Conservation (phyloP, 2,113 vertebrate genomes). For the Baryphthengus martii region DNA sequence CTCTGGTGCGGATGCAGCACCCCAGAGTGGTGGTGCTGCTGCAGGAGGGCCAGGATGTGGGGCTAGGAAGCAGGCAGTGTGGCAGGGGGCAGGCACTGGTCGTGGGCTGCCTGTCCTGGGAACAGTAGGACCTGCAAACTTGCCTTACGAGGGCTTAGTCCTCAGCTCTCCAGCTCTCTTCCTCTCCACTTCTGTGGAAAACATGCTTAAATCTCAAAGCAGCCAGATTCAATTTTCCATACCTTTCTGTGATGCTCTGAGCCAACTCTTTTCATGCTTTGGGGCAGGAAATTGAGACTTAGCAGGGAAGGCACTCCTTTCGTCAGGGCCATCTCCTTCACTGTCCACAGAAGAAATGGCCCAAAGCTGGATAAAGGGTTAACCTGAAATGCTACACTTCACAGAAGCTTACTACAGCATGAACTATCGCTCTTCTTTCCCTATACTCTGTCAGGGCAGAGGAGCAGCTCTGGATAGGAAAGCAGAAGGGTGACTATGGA, state of each 20-base stretch:
- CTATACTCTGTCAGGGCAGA: background rate
- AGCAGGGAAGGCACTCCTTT: background rate
- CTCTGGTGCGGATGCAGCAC: rapidly evolving
- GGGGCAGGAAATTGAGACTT: background rate
- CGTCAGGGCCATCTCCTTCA: background rate
- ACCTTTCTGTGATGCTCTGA: background rate
- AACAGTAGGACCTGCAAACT: background rate
- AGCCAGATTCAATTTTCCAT: background rate
- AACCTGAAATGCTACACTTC: background rate
- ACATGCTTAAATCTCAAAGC: background rate
- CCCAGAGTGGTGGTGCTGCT: background rate
- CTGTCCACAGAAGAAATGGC: background rate
- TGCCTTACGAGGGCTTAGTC: background rate
- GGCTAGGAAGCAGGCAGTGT: background rate
- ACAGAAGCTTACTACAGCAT: background rate
- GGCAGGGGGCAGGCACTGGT: rapidly evolving
- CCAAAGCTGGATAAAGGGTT: background rate
- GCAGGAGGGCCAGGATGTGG: background rate
- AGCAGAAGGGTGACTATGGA: background rate
- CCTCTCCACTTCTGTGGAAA: background rate
- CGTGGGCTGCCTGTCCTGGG: background rate
- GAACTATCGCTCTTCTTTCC: background rate
- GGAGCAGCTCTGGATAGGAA: background rate
- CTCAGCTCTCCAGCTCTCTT: background rate
- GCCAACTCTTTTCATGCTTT: background rate